phyloP scores from a whole-genome alignment of 2,888 invertebrate species.

The Plusia festucae region DNA sequence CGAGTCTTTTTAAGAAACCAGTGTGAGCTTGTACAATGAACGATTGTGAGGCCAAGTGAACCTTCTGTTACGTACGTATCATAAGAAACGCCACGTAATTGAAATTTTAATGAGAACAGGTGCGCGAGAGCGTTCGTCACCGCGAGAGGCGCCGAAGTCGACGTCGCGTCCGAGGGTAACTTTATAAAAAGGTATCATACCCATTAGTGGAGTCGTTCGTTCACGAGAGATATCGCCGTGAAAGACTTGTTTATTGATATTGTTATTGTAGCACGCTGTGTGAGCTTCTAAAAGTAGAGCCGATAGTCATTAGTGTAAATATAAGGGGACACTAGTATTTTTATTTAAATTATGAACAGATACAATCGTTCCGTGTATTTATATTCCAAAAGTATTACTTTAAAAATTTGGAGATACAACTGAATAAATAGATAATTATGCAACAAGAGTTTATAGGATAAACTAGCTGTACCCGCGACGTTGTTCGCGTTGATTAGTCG shows the following conservation, averaged over 20 bases:
- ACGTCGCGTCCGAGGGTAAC: conserved; percentile 16
- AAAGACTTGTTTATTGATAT: conserved; percentile 36
- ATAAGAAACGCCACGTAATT: conserved; percentile 63
- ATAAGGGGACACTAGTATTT: neutral
- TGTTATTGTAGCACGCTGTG: conserved; percentile 4
- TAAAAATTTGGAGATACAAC: neutral
- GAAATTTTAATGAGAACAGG: conserved; percentile 79
- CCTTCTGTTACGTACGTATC: conserved; percentile 20
- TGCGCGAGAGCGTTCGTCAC: conserved; percentile 56
- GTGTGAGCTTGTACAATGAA: neutral
- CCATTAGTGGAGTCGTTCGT: conserved; percentile 13
- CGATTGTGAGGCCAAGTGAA: neutral
- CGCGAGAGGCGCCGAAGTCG: conserved; percentile 12
- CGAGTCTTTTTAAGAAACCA: neutral
- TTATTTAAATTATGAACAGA: neutral
- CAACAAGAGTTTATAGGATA: no score
- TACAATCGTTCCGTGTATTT: neutral
- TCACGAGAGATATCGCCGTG: conserved; percentile 16
- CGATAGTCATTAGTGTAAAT: conserved; percentile 22
- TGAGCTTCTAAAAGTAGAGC: conserved; percentile 15
- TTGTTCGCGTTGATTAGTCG: no score
- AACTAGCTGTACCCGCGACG: no score
- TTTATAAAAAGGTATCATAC: conserved; percentile 31
- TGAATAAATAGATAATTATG: no score
- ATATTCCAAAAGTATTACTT: neutral